These are phyloP conservation scores for Centroberyx gerrardi DNA, from an alignment of 2,797 vertebrate genomes.

Conservation along the genomic window DNA sequence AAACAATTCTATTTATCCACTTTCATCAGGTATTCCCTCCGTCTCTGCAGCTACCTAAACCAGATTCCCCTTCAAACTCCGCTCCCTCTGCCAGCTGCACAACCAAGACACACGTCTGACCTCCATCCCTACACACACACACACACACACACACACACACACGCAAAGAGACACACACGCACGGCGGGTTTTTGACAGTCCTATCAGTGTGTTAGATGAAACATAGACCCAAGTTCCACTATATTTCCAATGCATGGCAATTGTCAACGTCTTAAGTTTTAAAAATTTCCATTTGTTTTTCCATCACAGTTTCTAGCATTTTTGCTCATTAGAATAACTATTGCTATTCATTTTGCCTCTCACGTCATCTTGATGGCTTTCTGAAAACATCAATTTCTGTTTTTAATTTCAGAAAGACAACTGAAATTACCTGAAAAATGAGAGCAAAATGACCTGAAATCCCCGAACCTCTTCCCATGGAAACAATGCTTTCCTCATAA, in stretches of 20 bases:
- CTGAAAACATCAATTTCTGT: background rate
- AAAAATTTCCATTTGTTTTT: too few relatives aligned
- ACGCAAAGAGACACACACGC: too few relatives aligned
- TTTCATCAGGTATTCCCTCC: conserved; percentile 55
- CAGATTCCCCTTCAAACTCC: background rate
- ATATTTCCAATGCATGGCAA: background rate
- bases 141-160: background rate
- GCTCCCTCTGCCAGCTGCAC: background rate
- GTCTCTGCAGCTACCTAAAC: conserved; percentile 44
- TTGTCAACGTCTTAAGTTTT: background rate
- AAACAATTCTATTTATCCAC: conserved; percentile 77
- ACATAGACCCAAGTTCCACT: background rate
- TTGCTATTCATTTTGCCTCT: background rate
- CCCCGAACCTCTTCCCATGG: too few relatives aligned
- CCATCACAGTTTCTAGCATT: too few relatives aligned
- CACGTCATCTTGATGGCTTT: too few relatives aligned
- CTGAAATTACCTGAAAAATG: too few relatives aligned
- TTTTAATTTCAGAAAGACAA: background rate
- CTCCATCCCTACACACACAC: conserved; percentile 6
- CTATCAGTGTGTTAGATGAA: background rate
- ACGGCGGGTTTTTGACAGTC: too few relatives aligned
- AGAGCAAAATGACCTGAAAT: too few relatives aligned
- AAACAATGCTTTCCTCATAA: too few relatives aligned
- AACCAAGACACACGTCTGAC: conserved; percentile 23
- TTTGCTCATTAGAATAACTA: too few relatives aligned